phyloP scores from a whole-genome alignment of 2,888 invertebrate genomes.

The Frankliniella intonsa region DNA sequence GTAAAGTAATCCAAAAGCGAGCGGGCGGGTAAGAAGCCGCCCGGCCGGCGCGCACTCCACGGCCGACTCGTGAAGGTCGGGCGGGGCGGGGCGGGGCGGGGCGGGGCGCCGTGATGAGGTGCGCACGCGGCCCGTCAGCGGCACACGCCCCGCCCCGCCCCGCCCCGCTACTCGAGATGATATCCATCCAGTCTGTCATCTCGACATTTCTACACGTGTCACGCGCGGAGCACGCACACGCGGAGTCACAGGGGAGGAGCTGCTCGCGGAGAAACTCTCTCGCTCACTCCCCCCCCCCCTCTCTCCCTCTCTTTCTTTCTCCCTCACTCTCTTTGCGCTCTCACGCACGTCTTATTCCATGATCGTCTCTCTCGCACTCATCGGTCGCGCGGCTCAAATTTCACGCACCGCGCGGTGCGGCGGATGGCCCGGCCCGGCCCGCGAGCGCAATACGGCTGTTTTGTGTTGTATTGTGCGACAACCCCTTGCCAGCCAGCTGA shows the following conservation, averaged over 20 bases:
- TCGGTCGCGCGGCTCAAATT: background rate
- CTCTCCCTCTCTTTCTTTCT: background rate
- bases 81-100: background rate
- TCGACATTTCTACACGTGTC: slow-evolving; percentile 14
- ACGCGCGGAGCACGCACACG: background rate
- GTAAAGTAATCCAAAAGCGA: too few relatives aligned
- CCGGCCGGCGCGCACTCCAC: too few relatives aligned
- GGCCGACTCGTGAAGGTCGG: too few relatives aligned
- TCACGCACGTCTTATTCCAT: background rate
- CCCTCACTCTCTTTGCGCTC: background rate
- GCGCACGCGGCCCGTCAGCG: too few relatives aligned
- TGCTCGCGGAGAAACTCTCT: background rate
- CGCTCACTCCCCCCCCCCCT: background rate
- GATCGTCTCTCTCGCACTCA: background rate
- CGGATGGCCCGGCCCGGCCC: too few relatives aligned
- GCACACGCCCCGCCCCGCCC: background rate
- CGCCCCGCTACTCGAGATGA: background rate
- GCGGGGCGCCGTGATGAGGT: background rate
- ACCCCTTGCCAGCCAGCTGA: background rate
- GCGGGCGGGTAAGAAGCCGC: too few relatives aligned
- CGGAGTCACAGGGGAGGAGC: background rate
- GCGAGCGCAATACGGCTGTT: background rate
- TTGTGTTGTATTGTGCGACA: background rate
- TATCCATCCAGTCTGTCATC: background rate
- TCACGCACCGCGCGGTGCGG: background rate